These are phyloP conservation scores for Aphidius colemani DNA, from an alignment of 2,888 invertebrate genomes.

Conservation along the genomic window DNA sequence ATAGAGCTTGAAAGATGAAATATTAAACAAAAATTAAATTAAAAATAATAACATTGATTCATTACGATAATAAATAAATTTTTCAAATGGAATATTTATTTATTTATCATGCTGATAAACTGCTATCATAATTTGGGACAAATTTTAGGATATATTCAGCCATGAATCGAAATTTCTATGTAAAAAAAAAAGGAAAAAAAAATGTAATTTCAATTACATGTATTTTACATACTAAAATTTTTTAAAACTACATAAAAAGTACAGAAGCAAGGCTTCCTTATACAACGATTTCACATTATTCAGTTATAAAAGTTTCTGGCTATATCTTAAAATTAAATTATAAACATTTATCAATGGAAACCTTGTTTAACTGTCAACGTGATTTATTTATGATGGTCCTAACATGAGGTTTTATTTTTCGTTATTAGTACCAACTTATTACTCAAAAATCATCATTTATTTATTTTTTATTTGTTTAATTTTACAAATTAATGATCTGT, in stretches of 20 bases:
- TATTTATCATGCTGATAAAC: too few species aligned
- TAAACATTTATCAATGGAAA: conserved; percentile 41
- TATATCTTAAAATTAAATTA: conserved; percentile 40
- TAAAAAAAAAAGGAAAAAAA: conserved; percentile 35
- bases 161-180: conserved; percentile 42
- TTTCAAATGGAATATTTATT: too few species aligned
- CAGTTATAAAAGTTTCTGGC: conserved; percentile 49
- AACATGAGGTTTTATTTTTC: conserved; percentile 37
- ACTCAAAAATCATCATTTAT: not conserved
- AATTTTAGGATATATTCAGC: conserved; percentile 28
- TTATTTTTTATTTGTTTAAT: conserved; percentile 23
- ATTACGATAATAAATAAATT: too few species aligned
- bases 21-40: too few species aligned
- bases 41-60: too few species aligned
- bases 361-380: conserved; percentile 36
- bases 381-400: conserved; percentile 38
- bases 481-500: too few species aligned
- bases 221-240: conserved; percentile 32
- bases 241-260: conserved; percentile 41
- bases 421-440: too few species aligned
- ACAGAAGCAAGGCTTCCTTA: conserved; percentile 39
- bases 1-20: too few species aligned
- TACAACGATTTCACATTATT: conserved; percentile 33
- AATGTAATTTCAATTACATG: conserved; percentile 24
- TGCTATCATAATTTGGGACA: too few species aligned